Base-by-base conservation (phyloP, 2,888 invertebrate genomes). In the Andrena fulva region DNA sequence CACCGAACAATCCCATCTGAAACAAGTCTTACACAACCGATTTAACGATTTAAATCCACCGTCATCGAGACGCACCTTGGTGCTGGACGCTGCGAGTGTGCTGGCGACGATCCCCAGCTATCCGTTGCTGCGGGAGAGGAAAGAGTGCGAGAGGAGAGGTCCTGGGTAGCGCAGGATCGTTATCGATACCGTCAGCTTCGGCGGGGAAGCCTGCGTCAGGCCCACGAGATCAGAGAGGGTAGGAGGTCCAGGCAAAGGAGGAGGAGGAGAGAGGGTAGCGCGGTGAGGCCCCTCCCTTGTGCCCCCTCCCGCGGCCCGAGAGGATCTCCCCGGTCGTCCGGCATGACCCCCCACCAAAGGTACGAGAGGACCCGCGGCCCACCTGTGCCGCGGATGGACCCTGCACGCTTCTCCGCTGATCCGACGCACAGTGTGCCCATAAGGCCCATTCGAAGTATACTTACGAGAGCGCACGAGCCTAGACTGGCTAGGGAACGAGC, bases 301-400 rank as follows among this genome's bases (percentile, higher is more conserved):
- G 62, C 85, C 87, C 91, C 90, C 86, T 84, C 90, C 60, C 73
- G 33, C 10, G 27, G 63, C 35, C 68, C 79, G 62, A 86, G 84
- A 73, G 85, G 75, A 84, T 86, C 87, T 87, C 90, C 85, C 87
- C 84, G 85, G 79, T 77, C 79, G 84, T 75, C 80, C 76, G 63
- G 78, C 77, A 80, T 71, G 82, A 66, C 74, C 84, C 90, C 87
- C 91, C 86, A 87, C 89, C 85, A 84, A 64, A 82, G 77, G 12
- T 33, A 67, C 74, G 85, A 81, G 80, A 85, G 86, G 87, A 85
- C 85, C 87, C 86, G 82, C 86, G 85, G 88, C 90, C 91, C 92
- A 92, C 92, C 92, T 92, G 92, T 91, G 89, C 90, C 84, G 85
- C 87, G 89, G 90, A 91, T 91, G 91, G 91, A 91, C 87, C 89